Base-by-base conservation (phyloP, 1,140 invertebrate genomes). In the Euwallacea similis region DNA sequence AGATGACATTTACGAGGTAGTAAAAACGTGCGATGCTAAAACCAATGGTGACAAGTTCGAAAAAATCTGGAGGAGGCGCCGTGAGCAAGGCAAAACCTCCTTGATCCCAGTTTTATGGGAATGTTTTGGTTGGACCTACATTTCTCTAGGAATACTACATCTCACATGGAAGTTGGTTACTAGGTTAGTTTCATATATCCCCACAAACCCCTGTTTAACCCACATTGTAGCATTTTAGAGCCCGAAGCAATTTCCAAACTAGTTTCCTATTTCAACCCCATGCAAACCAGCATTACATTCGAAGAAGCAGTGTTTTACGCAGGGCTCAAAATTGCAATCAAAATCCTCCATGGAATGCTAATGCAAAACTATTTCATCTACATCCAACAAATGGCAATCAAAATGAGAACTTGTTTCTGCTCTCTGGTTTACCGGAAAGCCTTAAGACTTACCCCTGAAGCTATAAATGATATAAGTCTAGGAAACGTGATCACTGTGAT, bases 401-500 rank as follows among this genome's bases (percentile, higher is more conserved):
- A 91, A 80, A 87, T 93, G 72, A 85, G 92, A 69, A 86, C 94
- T 46, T 89, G 91, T 1, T 89, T 90, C 79, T 91, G 89, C 76
- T 90, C 91, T 0, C 83, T 95, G 53, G 89, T 95, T 70, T 95
- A 94, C 81, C 87, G 91, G 78, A 95, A 95, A 88, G 85, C 88
- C 15, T 80, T 92, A 21, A 85, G 86, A 21, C 78, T 93, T 6
- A 91, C 86, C 60, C 88, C 88, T 76, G 87, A 86, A 2, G 88
- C 92, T 7, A 79, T 95, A 33, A 88, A 88, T 13, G 86, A 92
- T 78, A 93, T 92, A 2, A 93, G 92, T 7, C 86, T 88, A 43
- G 94, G 95, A n/a, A 90, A 73, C 21, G 69, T 97, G 79, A 90
- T 97, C 15, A 98, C 97, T 83, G 85, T 97, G 6, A 84, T 98